phyloP scores from a whole-genome alignment of 2,888 invertebrate genomes.

The Bombyx huttoni region DNA sequence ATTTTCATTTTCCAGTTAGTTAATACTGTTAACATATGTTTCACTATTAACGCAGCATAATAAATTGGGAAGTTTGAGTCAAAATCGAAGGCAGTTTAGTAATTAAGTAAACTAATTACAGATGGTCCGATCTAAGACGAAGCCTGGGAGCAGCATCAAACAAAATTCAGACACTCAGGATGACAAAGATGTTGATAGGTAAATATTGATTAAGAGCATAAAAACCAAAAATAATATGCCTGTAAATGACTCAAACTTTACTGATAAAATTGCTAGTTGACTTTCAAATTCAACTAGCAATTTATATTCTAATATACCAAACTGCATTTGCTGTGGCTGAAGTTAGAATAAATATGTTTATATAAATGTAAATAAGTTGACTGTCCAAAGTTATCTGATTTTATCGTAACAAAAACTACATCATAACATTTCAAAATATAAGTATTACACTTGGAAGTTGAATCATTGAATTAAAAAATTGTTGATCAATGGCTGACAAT shows the following conservation, averaged over 20 bases:
- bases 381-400: no score
- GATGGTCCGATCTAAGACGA: conserved; percentile 61
- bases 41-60: background rate
- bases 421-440: no score
- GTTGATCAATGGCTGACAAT: no score
- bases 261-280: background rate
- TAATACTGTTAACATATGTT: background rate
- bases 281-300: no score
- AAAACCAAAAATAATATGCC: background rate
- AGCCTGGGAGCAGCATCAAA: conserved; percentile 47
- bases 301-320: no score
- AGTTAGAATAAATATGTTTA: no score
- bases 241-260: background rate
- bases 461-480: no score
- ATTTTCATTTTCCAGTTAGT: conserved; percentile 5
- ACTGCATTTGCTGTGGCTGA: no score
- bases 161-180: conserved; percentile 51
- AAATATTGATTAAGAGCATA: conserved; percentile 30
- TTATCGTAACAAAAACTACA: no score
- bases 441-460: no score
- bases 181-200: conserved; percentile 65
- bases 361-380: no score
- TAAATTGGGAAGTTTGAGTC: background rate
- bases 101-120: conserved; percentile 31
- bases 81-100: background rate